Conservation (phyloP, 2,113 vertebrate species). For the Toxotes chatareus region DNA sequence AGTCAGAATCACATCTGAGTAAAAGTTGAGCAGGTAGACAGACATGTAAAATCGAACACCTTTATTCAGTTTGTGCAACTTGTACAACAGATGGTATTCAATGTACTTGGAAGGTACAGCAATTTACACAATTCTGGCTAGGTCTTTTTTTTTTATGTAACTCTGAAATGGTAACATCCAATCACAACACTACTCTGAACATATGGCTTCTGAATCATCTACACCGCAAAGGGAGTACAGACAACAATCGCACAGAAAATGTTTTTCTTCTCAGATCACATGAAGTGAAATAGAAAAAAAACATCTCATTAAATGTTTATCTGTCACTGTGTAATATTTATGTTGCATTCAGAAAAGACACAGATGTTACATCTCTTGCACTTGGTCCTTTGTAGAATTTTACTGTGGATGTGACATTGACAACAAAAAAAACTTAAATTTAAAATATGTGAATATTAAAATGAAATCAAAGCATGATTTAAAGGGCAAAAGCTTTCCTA, state of each 20-base stretch:
- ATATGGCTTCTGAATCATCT: conserved; percentile 69
- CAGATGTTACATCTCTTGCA: conserved; percentile 47
- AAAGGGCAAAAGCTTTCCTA: background rate
- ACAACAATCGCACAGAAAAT: conserved; percentile 42
- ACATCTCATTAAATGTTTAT: background rate
- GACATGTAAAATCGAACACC: conserved; percentile 58
- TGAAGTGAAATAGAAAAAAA: conserved; percentile 17
- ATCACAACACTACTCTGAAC: conserved; percentile 76
- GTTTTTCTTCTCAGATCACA: conserved; percentile 35
- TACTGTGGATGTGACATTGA: conserved; percentile 30
- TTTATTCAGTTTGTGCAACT: conserved; percentile 84
- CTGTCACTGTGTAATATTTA: conserved; percentile 15
- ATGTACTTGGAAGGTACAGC: conserved; percentile 63
- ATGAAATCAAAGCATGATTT: conserved; percentile 14
- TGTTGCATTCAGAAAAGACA: conserved; percentile 44
- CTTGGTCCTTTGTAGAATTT: conserved; percentile 75
- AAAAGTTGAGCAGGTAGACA: background rate
- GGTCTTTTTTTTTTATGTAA: conserved; percentile 62
- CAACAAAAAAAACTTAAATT: conserved; percentile 26
- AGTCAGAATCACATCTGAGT: background rate
- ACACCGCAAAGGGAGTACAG: conserved; percentile 56
- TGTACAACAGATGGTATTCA: conserved; percentile 70
- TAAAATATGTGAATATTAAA: conserved; percentile 42
- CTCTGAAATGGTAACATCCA: conserved; percentile 75
- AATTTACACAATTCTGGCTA: conserved; percentile 65